Base-by-base conservation (phyloP, 2,888 invertebrate species). In the Altica lythri region DNA sequence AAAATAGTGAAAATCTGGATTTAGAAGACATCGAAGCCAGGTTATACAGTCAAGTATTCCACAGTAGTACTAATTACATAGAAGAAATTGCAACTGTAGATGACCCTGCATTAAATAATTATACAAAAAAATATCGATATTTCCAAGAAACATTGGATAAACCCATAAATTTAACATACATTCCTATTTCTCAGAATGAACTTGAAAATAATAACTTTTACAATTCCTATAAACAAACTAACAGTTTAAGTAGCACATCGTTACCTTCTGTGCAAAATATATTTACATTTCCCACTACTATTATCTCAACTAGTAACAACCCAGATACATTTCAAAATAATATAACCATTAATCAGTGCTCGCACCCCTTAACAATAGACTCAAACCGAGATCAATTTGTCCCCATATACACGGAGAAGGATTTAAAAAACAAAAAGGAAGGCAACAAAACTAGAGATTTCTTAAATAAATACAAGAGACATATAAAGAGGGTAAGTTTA, bases 11-110 rank as follows among this genome's bases (percentile, higher is more conserved):
- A 12, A 55, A 59, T 8, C 14, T 67, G 37, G 72, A 75, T 57
- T 59, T 73, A 49, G 70, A 72, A 55, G 73, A 74, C 16, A 34
- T 74, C 13, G 74, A 75, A 64, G 62, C 70, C 4, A 66, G 66
- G 25, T 62, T 75, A 14, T 75, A 75, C 57, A 70, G 73, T 53
- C 73, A 75, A 65, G 65, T 75, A 10, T 68, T 69, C 58, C 73
- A 75, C 64, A 57, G 59, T 19, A 64, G 37, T 22, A 49, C 16
- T n/a, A 17, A 30, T 8, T 4, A 10, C 17, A 12, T 40, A 18
- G 57, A 59, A 43, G 61, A 57, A 16, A 48, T 44, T 38, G 48
- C 42, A 14, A 5, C n/a, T n/a, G n/a, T n/a, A n/a, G n/a, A n/a
- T n/a, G n/a, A n/a, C n/a, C n/a, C n/a, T n/a, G n/a, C n/a, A n/a